These are phyloP conservation scores for Beaufortia kweichowensis DNA, from an alignment of 2,113 vertebrate genomes.

Conservation along the genomic window DNA sequence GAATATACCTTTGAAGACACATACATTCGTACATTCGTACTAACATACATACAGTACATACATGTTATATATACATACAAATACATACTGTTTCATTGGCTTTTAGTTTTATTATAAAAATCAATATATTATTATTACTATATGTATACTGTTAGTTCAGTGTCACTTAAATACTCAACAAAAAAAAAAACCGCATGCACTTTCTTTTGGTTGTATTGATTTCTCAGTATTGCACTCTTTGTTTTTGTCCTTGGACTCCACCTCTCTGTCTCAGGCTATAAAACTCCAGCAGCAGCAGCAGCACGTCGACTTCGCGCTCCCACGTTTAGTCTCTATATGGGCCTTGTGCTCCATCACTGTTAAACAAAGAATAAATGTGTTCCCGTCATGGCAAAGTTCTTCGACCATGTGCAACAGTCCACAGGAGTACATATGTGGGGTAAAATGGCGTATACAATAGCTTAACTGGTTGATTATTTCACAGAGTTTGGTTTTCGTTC, in stretches of 20 bases:
- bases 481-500: slow-evolving; percentile 52
- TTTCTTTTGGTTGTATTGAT: slow-evolving; percentile 68
- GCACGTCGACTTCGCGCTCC: not conserved
- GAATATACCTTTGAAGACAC: slow-evolving; percentile 68
- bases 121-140: slow-evolving; percentile 67
- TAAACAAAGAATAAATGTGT: slow-evolving; percentile 32
- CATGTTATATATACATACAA: slow-evolving; percentile 67
- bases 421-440: slow-evolving; percentile 40
- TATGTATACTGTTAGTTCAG: slow-evolving; percentile 66
- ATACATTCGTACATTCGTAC: slow-evolving; percentile 59
- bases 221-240: slow-evolving; percentile 53
- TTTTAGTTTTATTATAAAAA: slow-evolving; percentile 73
- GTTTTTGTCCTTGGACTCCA: slow-evolving; percentile 29
- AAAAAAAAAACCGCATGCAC: slow-evolving; percentile 68
- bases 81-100: slow-evolving; percentile 64
- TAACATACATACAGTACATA: slow-evolving; percentile 68
- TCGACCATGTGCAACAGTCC: slow-evolving; percentile 25
- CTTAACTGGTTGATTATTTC: slow-evolving; percentile 67
- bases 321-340: not conserved
- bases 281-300: slow-evolving; percentile 14
- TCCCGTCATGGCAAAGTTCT: slow-evolving; percentile 16
- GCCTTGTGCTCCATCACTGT: slow-evolving; percentile 15
- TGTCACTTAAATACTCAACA: slow-evolving; percentile 59
- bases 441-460: slow-evolving; percentile 59
- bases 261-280: not conserved